Conservation (phyloP, 1,140 invertebrate genomes). For the Ceratina australensis region DNA sequence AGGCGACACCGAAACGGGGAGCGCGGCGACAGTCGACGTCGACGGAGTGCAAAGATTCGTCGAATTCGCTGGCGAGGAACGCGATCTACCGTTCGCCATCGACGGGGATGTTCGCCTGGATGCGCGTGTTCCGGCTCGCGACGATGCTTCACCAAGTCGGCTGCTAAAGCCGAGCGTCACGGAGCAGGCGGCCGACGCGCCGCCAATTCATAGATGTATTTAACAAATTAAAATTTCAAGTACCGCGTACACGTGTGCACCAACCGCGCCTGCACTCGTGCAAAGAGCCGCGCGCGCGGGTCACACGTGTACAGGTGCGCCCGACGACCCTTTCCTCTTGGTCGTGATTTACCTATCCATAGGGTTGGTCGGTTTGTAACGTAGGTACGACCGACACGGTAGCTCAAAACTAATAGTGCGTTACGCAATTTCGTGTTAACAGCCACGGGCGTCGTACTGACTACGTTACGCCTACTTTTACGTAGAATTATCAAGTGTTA, state of each 20-base stretch:
- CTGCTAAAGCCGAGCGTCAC: slow-evolving; percentile 64
- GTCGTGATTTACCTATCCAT: slow-evolving; percentile 45
- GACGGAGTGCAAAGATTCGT: slow-evolving; percentile 48
- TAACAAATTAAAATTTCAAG: slow-evolving; percentile 38
- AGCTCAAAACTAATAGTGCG: slow-evolving; percentile 60
- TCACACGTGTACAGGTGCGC: slow-evolving; percentile 40
- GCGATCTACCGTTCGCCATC: slow-evolving; percentile 59
- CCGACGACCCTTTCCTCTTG: slow-evolving; percentile 18
- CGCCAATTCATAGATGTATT: slow-evolving; percentile 40
- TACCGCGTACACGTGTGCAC: slow-evolving; percentile 35
- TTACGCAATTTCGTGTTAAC: slow-evolving; percentile 55
- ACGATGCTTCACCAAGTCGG: slow-evolving; percentile 74
- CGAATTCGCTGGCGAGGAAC: slow-evolving; percentile 55
- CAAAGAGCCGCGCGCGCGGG: slow-evolving; percentile 11
- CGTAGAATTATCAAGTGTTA: slow-evolving; percentile 36
- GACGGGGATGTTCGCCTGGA: slow-evolving; percentile 77
- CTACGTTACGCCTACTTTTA: slow-evolving; percentile 38
- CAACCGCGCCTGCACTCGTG: neutral
- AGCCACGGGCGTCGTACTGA: slow-evolving; percentile 47
- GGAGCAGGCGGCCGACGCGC: neutral
- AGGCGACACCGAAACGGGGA: slow-evolving; percentile 63
- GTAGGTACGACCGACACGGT: slow-evolving; percentile 50
- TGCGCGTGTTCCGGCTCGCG: slow-evolving; percentile 76
- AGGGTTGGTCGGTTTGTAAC: slow-evolving; percentile 50
- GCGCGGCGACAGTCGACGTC: slow-evolving; percentile 32